phyloP scores from a whole-genome alignment of 2,113 vertebrate genomes.

The Odontophorus gujanensis region DNA sequence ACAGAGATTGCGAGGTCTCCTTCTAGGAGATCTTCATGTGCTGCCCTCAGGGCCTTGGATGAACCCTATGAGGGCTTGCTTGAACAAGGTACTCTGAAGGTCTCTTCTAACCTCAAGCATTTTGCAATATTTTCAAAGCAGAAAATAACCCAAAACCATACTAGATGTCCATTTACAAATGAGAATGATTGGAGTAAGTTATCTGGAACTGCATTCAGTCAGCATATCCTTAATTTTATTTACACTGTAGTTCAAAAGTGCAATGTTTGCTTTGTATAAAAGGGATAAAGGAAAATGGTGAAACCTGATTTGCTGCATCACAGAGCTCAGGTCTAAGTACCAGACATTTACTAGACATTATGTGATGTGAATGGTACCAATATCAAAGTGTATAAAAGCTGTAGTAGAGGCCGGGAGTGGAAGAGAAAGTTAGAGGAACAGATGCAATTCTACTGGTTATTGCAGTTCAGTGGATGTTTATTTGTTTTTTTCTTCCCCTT shows the following conservation, averaged over 20 bases:
- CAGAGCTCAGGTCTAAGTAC: neutral
- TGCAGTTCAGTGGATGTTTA: neutral
- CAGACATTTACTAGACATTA: neutral
- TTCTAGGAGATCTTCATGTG: neutral
- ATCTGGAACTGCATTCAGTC: neutral
- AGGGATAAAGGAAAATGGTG: neutral
- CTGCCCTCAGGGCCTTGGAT: neutral
- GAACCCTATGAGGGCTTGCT: neutral
- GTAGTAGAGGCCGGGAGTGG: neutral
- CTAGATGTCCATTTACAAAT: neutral
- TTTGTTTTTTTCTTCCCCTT: neutral
- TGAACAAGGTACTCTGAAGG: neutral
- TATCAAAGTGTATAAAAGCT: neutral
- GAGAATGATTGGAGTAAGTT: neutral
- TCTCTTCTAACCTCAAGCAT: neutral
- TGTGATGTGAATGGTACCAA: neutral
- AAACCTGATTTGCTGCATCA: neutral
- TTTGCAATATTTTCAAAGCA: neutral
- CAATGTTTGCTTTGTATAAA: neutral
- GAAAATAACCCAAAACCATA: neutral
- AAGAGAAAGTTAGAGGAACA: neutral
- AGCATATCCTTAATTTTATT: neutral
- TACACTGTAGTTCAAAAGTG: neutral
- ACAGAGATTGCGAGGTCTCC: neutral
- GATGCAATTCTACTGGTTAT: neutral